Base-by-base conservation (phyloP, 2,113 vertebrate genomes). In the Clupea harengus region DNA sequence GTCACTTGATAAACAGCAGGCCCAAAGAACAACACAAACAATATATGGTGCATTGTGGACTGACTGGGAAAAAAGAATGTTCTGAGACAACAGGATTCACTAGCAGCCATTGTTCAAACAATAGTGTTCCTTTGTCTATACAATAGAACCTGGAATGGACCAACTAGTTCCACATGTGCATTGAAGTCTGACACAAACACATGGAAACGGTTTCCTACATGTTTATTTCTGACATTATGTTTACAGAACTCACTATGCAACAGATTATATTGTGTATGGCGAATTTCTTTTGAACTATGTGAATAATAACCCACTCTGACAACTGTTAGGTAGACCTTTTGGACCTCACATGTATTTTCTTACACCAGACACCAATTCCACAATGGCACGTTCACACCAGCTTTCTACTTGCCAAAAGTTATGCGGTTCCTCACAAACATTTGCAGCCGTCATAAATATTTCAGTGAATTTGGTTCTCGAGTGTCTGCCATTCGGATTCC, bases 371-470 rank as follows among this genome's bases (percentile, higher is more conserved):
- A 32, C 25, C n/a, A 28, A 28, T 72, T 72, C 9, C 10, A 10
- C n/a, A n/a, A n/a, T n/a, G n/a, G n/a, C n/a, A n/a, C 64, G 10
- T 25, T 72, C 25, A 72, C 64, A 72, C 11, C 72, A 39, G 13
- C 28, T 32, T 39, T 17, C 3, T 4, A 4, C 2, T 11, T 39
- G 72, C 72, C 72, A 32, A 78, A 39, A 39, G 13, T 39, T 78
- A 78, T 5, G 10, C 13, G 39, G 39, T 39, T 39, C 39, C 1
- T 10, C n/a, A 67, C 64, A 78, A 78, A 78, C 72, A 78, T 25
- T 28, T 32, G 10, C n/a, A 32, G 44, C 72, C 72, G 18, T 32
- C 72, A 78, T 78, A 78, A 78, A 78, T 78, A 78, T 78, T 78
- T 78, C 28, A 78, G 9, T 15, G 72, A 39, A 39, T 78, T 78